A percentile compares a stretch with the other conserved stretches of the same genome.
phyloP scores from a whole-genome alignment of 2,113 vertebrate species.

The Cacatua alba region DNA sequence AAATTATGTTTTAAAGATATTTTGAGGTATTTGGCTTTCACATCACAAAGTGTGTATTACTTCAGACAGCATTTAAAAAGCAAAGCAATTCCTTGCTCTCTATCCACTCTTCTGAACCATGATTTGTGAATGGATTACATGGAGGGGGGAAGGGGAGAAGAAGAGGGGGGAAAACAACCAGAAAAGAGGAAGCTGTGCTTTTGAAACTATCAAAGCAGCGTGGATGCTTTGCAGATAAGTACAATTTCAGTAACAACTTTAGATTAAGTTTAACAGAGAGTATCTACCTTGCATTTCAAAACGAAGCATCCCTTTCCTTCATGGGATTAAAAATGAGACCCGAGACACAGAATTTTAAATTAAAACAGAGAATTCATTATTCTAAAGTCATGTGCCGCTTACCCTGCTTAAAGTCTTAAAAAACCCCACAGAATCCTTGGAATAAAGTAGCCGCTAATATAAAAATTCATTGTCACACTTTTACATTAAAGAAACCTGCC shows the following conservation, averaged over 20 bases:
- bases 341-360: neutral
- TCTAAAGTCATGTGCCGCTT: neutral
- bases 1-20: neutral
- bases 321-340: neutral
- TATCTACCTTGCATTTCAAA: neutral
- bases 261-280: neutral
- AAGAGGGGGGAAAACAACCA: neutral
- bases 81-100: conserved; percentile 53
- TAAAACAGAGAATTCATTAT: neutral
- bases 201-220: neutral
- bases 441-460: neutral
- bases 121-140: conserved; percentile 42
- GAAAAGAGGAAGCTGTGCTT: conserved; percentile 39
- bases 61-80: conserved; percentile 9
- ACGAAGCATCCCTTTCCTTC: neutral
- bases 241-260: neutral
- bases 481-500: neutral
- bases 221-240: neutral
- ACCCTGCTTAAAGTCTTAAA: neutral
- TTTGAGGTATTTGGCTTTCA: neutral
- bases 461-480: neutral
- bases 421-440: neutral
- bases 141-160: neutral
- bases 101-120: neutral
- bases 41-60: neutral